phyloP scores from a whole-genome alignment of 2,888 invertebrate species.

The Selenia dentaria region DNA sequence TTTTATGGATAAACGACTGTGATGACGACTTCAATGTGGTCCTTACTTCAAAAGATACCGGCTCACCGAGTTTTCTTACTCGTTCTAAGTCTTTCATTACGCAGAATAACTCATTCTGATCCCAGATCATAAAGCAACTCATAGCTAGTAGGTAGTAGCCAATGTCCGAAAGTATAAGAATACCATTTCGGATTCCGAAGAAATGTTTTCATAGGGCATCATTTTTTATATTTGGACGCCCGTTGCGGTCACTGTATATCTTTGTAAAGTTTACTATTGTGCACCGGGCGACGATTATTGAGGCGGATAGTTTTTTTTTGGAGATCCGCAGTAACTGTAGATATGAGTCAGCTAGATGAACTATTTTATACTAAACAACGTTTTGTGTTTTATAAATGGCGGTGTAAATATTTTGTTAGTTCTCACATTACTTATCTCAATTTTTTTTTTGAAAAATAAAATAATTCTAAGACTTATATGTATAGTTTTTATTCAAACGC shows the following conservation, averaged over 20 bases:
- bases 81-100: constrained; percentile 16
- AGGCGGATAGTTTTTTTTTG: constrained; percentile 54
- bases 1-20: no score
- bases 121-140: constrained; percentile 7
- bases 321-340: no score
- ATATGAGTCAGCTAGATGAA: no score
- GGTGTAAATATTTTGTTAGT: no score
- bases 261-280: constrained; percentile 68
- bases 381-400: no score
- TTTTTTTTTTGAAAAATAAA: no score
- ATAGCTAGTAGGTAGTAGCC: neutral
- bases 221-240: constrained; percentile 49
- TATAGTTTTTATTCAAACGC: no score
- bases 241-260: constrained; percentile 63
- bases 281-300: constrained; percentile 66
- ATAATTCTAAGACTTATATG: no score
- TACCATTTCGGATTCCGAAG: constrained; percentile 33
- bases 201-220: constrained; percentile 56
- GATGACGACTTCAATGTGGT: no score
- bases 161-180: constrained; percentile 31
- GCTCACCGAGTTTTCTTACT: neutral
- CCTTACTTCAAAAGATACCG: neutral
- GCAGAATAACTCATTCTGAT: constrained; percentile 18
- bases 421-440: no score
- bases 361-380: no score